Percentiles rank a stretch among this genome's conserved stretches.
Conservation (phyloP, 2,113 vertebrate species). For the Vulpes vulpes region DNA sequence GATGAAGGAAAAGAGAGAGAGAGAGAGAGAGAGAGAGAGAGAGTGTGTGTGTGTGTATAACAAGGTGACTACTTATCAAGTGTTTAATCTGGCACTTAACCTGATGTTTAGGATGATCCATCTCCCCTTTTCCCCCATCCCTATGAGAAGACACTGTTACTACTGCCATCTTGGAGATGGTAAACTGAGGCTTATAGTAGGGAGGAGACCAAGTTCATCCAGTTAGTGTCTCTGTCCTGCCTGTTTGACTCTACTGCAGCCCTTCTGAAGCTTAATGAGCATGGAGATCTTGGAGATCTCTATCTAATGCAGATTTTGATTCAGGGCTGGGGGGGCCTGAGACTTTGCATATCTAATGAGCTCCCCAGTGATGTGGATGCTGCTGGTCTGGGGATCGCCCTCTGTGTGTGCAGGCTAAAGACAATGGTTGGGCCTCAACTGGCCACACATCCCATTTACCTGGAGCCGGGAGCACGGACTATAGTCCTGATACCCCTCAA, state of each 20-base stretch:
- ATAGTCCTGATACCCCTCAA: background rate
- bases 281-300: background rate
- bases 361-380: accelerated
- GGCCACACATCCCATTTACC: background rate
- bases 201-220: background rate
- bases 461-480: background rate
- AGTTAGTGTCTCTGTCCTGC: background rate
- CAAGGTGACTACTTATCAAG: background rate
- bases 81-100: background rate
- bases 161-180: background rate
- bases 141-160: background rate
- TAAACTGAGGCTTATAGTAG: background rate
- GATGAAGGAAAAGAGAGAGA: background rate
- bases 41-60: too few relatives aligned
- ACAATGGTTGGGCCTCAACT: background rate
- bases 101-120: background rate
- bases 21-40: background rate
- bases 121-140: accelerated
- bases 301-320: background rate
- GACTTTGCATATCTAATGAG: background rate
- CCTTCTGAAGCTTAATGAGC: background rate
- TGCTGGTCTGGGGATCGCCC: accelerated
- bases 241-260: background rate
- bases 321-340: background rate
- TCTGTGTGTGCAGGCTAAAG: accelerated